Evolutionary conservation across 1,140 invertebrate genomes (phyloP), one percentile per base, ranked within the genome.

Genomic region (Gonatopus flavifemur): DNA sequence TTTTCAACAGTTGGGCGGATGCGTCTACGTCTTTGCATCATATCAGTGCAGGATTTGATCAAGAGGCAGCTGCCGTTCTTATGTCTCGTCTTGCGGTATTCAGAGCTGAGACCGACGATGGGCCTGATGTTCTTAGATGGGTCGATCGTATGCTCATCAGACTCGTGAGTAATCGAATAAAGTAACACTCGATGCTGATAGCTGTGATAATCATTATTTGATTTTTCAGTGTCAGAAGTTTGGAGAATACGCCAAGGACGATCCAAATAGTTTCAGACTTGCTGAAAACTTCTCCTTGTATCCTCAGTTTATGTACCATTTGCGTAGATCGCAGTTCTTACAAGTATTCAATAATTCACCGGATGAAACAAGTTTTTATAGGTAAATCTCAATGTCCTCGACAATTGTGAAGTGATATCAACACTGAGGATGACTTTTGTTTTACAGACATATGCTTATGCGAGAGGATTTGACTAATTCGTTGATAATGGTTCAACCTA

Each of bases 301-400:
- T 80, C 98, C 98, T 21, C 97, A 99, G 74, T 99, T 99, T 75
- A 99, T 99, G 94, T 99, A 99, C 76, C 98, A 99, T 77, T 79
- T 99, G 57, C 82, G 98, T 51, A 83, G 98, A 55, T 99, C 97
- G 32, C 97, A 98, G 78, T 99, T 99, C 80, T 82, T 99, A 53
- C 98, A 99, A 84, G 97, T 99, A n/a, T 99, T 99, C 77, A 99
- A 99, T 77, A 99, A 99, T 82, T 98, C 95, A 40, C 98, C 98
- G 1, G 98, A 99, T 80, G 98, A 99, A 84, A 99, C 98, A 20
- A 96, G 95, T 46, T 99, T 97, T 80, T 99, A 99, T 72, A 88
- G 94, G 90, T 92, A 69, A 62, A 25, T n/a, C 25, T 32, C 20
- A 19, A 1, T 13, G 3, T 5, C 18, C 32, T 39, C 12, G 9